Evolutionary conservation across 2,888 invertebrate species (phyloP), one percentile per base, ranked within the genome.

Genomic region (Phlogophora meticulosa): DNA sequence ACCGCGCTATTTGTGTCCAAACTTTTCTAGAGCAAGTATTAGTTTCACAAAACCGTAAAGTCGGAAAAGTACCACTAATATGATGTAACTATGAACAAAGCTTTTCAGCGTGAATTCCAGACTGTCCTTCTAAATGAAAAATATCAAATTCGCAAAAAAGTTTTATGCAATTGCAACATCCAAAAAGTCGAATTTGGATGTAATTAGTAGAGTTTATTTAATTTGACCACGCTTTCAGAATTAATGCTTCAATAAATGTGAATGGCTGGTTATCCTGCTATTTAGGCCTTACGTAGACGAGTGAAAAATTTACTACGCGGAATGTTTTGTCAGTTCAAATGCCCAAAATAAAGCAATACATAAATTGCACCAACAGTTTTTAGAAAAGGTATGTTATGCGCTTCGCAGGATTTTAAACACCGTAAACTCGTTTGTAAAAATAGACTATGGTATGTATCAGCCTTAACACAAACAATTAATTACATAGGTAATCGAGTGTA

Each of bases 401-500:
- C 5, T 28, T 28, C 28, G 28, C 49, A 49, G 11, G 48, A 49
- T 32, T 56, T 60, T n/a, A 46, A 46, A 10, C 36, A 22, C 15
- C 3, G n/a, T 3, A 42, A n/a, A 71, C 17, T 24, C 11, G 10
- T n/a, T 20, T 10, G 24, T 32, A 36, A 13, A 13, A 24, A 45
- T 38, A 51, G 10, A 40, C 2, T 38, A 13, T 38, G 62, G 45
- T 52, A 20, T 72, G 52, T 22, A 52, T 24, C 28, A 11, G 13
- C 15, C 9, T 7, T 62, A 34, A 42, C 9, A 73, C 34, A 55
- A 65, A 52, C 72, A 79, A 80, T 79, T 73, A 72, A 82, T 79
- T 73, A 76, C 56, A 32, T 53, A 63, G 60, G 70, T 70, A 66
- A 76, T 67, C 51, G 55, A 66, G 58, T 67, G 53, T 62, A 64